These are phyloP conservation scores for Macrophya alboannulata DNA, from an alignment of 2,888 invertebrate species.

Conservation along the genomic window DNA sequence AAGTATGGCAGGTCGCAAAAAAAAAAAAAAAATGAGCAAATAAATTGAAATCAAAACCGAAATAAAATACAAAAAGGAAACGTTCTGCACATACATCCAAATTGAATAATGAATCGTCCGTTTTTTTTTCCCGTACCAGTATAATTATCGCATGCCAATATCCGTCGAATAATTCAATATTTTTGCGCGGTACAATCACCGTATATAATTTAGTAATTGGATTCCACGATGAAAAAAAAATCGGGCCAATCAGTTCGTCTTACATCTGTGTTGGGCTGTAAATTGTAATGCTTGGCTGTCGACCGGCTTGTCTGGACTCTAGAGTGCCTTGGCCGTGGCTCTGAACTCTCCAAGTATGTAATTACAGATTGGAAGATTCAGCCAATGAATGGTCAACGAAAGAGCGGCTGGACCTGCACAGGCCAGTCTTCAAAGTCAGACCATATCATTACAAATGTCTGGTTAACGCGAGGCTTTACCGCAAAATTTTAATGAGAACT, in stretches of 20 bases:
- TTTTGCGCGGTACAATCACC: background rate
- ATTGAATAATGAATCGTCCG: constrained; percentile 10
- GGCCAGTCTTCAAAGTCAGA: constrained; percentile 60
- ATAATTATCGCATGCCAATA: background rate
- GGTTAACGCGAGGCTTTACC: constrained; percentile 63
- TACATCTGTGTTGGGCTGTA: constrained; percentile 50
- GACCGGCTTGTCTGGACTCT: constrained; percentile 33
- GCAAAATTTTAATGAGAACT: constrained; percentile 27
- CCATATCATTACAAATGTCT: constrained; percentile 72
- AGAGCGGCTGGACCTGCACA: constrained; percentile 14
- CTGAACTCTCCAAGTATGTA: constrained; percentile 60
- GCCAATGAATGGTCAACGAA: constrained; percentile 63
- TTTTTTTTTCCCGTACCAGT: background rate
- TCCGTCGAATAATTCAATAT: constrained; percentile 29
- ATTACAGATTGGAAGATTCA: constrained; percentile 71
- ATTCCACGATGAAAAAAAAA: constrained; percentile 24
- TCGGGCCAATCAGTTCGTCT: constrained; percentile 32
- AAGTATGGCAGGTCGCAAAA: background rate
- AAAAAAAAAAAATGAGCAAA: background rate
- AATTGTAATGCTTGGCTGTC: constrained; percentile 47
- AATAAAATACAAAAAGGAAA: background rate
- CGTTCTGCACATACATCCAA: background rate
- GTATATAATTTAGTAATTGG: constrained; percentile 30
- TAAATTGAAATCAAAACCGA: background rate
- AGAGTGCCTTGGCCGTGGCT: constrained; percentile 37